These are phyloP conservation scores for Plebejus argus DNA, from an alignment of 2,888 invertebrate genomes.

Conservation along the genomic window DNA sequence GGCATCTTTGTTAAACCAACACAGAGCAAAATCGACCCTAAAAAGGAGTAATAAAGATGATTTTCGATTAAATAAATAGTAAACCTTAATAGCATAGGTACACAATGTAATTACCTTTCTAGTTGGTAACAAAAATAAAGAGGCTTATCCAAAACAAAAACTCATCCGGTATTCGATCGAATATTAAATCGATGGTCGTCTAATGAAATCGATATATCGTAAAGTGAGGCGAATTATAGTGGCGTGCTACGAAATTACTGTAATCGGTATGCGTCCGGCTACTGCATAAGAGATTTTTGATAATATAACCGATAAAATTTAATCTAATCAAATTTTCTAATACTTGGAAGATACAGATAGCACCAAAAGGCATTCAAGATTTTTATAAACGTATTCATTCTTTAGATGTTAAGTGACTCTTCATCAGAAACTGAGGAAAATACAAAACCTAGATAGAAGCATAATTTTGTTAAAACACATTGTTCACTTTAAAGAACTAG, in stretches of 20 bases:
- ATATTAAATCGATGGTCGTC: constrained; percentile 57
- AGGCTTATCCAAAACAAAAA: constrained; percentile 56
- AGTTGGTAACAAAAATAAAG: constrained; percentile 59
- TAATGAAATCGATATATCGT: constrained; percentile 74
- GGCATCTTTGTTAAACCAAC: constrained; percentile 38
- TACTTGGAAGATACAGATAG: not conserved
- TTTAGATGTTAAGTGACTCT: not conserved
- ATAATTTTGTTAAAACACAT: too few species aligned
- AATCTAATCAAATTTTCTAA: constrained; percentile 4
- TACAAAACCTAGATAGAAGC: too few species aligned
- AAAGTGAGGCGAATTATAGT: constrained; percentile 63
- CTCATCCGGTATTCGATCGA: constrained; percentile 62
- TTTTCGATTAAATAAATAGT: not conserved
- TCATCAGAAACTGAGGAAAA: not conserved
- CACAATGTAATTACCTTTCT: constrained; percentile 63
- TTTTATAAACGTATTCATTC: too few species aligned
- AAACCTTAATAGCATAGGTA: constrained; percentile 45
- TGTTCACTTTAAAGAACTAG: too few species aligned
- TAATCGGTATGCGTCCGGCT: constrained; percentile 51
- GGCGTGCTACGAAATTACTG: constrained; percentile 61
- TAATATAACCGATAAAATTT: not conserved
- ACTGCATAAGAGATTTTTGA: constrained; percentile 21
- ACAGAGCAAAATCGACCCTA: constrained; percentile 32
- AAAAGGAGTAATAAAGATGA: not conserved
- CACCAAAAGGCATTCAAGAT: not conserved